These are phyloP conservation scores for Puntigrus tetrazona DNA, from an alignment of 2,113 vertebrate species.

Conservation along the genomic window DNA sequence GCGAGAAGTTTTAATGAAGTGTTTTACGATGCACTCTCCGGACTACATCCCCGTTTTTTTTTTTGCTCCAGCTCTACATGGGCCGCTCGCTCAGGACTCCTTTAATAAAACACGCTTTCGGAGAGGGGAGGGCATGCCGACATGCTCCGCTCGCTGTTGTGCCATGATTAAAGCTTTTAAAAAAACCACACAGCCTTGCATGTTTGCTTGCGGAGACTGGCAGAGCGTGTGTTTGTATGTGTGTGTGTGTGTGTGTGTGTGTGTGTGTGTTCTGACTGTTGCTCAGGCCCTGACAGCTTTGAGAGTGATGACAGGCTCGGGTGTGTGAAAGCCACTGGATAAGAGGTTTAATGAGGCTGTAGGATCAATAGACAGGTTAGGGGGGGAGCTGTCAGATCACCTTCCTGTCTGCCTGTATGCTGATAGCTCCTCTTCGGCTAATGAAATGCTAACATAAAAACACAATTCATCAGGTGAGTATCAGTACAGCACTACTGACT, in stretches of 20 bases:
- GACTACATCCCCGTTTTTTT: constrained; percentile 55
- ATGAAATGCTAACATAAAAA: constrained; percentile 45
- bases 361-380: constrained; percentile 56
- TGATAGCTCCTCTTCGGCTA: constrained; percentile 50
- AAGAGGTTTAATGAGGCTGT: constrained; percentile 60
- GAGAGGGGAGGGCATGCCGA: constrained; percentile 66
- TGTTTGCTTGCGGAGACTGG: constrained; percentile 56
- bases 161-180: constrained; percentile 78
- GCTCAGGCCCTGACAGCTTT: constrained; percentile 29
- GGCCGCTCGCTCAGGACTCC: constrained; percentile 68
- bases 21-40: constrained; percentile 39
- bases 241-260: constrained; percentile 20
- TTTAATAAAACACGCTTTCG: constrained; percentile 79
- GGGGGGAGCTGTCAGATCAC: constrained; percentile 47
- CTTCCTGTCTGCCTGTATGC: constrained; percentile 36
- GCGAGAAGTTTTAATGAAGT: constrained; percentile 49
- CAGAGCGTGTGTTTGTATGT: not conserved
- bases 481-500: constrained; percentile 4
- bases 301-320: constrained; percentile 49
- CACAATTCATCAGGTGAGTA: constrained; percentile 19
- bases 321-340: constrained; percentile 55
- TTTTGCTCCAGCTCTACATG: constrained; percentile 64
- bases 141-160: constrained; percentile 54
- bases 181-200: constrained; percentile 64
- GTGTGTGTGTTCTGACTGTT: not conserved